phyloP scores from a whole-genome alignment of 2,797 vertebrate species.

The Gymnothorax reevesii region DNA sequence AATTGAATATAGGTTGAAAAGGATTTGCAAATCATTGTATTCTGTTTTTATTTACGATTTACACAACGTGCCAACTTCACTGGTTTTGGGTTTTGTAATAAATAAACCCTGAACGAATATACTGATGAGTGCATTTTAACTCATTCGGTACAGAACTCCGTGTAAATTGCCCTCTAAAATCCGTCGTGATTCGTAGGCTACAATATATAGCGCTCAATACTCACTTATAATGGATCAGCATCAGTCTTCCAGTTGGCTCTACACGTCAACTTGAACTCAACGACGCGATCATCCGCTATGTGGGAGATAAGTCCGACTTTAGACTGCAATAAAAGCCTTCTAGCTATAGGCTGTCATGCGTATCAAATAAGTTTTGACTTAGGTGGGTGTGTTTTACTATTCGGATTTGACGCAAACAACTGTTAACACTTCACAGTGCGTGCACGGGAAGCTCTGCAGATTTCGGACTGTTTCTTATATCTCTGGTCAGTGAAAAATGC shows the following conservation, averaged over 20 bases:
- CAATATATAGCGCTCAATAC: background rate
- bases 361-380: background rate
- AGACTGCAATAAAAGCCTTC: background rate
- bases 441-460: background rate
- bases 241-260: background rate
- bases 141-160: background rate
- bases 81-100: too few relatives aligned
- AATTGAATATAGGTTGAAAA: too few relatives aligned
- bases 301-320: background rate
- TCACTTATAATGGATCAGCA: constrained; percentile 8
- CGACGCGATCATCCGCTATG: background rate
- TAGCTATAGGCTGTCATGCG: background rate
- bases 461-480: background rate
- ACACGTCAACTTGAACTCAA: background rate
- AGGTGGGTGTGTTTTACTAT: background rate
- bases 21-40: too few relatives aligned
- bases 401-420: background rate
- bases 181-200: background rate
- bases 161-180: background rate
- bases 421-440: background rate
- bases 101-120: too few relatives aligned
- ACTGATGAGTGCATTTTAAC: background rate
- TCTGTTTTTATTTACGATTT: too few relatives aligned
- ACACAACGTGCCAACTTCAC: too few relatives aligned
- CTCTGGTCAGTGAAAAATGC: background rate